phyloP scores from a whole-genome alignment of 2,113 vertebrate genomes.

The Arenaria interpres region DNA sequence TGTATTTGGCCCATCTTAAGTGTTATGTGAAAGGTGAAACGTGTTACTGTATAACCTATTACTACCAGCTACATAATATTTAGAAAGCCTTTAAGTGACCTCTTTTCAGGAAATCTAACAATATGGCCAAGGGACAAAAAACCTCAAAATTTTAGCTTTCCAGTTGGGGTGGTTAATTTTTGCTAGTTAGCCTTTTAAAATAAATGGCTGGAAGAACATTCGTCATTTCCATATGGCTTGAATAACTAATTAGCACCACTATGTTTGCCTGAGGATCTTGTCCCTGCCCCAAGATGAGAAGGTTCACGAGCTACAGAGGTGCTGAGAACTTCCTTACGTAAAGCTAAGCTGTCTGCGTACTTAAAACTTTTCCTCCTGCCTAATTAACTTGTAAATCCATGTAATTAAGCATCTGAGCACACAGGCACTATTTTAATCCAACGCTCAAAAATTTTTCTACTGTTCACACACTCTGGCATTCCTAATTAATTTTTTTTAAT shows the following conservation, averaged over 20 bases:
- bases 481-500: not conserved
- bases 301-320: not conserved
- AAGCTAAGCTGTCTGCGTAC: not conserved
- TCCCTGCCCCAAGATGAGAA: not conserved
- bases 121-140: not conserved
- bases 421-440: not conserved
- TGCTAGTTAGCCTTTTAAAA: not conserved
- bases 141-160: not conserved
- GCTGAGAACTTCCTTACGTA: not conserved
- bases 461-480: not conserved
- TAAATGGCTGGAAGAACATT: not conserved
- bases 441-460: not conserved
- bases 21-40: not conserved
- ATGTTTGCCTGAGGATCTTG: not conserved
- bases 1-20: conserved; percentile 1
- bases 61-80: not conserved
- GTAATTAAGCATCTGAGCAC: conserved; percentile 6
- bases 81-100: not conserved
- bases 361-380: not conserved
- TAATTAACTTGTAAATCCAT: conserved; percentile 9
- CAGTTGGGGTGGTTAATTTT: not conserved
- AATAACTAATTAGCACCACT: not conserved
- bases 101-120: not conserved
- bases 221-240: not conserved
- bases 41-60: not conserved